A percentile compares a stretch with the other conserved stretches of the same genome.
phyloP scores from a whole-genome alignment of 2,113 vertebrate genomes.

The Ptyas mucosa region DNA sequence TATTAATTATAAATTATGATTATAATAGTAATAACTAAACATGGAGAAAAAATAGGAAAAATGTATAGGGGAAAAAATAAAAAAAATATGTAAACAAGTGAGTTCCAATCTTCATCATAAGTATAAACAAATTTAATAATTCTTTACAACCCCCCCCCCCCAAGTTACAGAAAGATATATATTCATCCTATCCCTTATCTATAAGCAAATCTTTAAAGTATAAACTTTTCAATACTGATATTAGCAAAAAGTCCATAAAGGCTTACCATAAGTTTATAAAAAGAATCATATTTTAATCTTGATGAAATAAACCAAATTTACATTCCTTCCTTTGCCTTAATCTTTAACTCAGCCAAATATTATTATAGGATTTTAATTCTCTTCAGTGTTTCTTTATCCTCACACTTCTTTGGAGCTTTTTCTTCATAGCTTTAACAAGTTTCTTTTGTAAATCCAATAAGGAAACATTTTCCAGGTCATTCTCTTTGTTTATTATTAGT shows the following conservation, averaged over 20 bases:
- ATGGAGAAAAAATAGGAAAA: background rate
- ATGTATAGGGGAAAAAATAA: background rate
- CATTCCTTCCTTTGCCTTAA: background rate
- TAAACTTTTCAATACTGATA: background rate
- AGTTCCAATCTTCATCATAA: background rate
- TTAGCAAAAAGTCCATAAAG: background rate
- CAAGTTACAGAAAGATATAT: background rate
- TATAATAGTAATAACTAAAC: background rate
- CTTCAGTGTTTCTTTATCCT: background rate
- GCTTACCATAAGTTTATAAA: background rate
- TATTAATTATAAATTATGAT: background rate
- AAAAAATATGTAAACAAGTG: background rate
- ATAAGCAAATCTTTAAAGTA: background rate
- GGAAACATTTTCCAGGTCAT: background rate
- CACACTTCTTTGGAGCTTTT: background rate
- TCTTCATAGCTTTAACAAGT: background rate
- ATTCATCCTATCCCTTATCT: background rate
- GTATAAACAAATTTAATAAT: background rate
- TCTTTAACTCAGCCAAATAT: background rate
- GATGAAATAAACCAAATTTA: background rate
- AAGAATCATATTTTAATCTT: background rate
- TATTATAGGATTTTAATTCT: background rate
- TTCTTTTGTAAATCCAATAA: background rate
- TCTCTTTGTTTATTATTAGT: background rate
- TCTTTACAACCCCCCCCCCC: background rate